Evolutionary conservation across 53 echinoderm and acorn worm species (phyloP), one percentile per base, ranked within the genome.

Genomic region (Actinopyga echinites): DNA sequence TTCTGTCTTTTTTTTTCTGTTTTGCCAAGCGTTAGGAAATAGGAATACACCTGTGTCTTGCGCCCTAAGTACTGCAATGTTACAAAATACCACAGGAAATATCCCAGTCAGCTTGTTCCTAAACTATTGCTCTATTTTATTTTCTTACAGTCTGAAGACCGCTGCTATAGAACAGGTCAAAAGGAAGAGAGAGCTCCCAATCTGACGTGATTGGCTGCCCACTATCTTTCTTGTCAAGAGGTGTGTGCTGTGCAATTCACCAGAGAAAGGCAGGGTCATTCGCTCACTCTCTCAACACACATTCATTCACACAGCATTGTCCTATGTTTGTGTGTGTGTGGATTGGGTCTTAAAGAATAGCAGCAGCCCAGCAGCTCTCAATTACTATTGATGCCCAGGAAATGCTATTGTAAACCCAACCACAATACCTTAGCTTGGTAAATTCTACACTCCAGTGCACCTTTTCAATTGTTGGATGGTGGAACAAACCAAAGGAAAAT

Each of bases 131-230:
- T 44, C 36, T 71, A 42, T 71, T 71, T 71, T 71, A 71, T 71
- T 71, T 71, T 71, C 71, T 71, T 71, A 40, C 71, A 71, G 71
- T 71, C 71, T 71, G 71, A 71, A 40, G 34, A 71, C 36, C 71
- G 40, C 44, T 49, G 49, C 49, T 49, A 13, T 23, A 71, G 42
- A 71, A 71, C 71, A 71, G 71, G 71, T 71, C 71, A 71, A 71
- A 43, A 71, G 71, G 71, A 71, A 71, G 71, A 71, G 65, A 65
- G 71, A n/a, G 43, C 26, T 71, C 17, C 49, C 49, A 49, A 44
- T 44, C 71, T 24, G 71, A 40, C 45, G 23, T 71, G 71, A 71
- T 71, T 71, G 71, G 71, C 9, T 45, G 45, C 71, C 71, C 71
- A 40, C 42, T n/a, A 42, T 40, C 71, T 24, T 23, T 71, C 71